A percentile compares a stretch with the other conserved stretches of the same genome.
Conservation (phyloP, 1,140 invertebrate genomes). For the Pinna nobilis region DNA sequence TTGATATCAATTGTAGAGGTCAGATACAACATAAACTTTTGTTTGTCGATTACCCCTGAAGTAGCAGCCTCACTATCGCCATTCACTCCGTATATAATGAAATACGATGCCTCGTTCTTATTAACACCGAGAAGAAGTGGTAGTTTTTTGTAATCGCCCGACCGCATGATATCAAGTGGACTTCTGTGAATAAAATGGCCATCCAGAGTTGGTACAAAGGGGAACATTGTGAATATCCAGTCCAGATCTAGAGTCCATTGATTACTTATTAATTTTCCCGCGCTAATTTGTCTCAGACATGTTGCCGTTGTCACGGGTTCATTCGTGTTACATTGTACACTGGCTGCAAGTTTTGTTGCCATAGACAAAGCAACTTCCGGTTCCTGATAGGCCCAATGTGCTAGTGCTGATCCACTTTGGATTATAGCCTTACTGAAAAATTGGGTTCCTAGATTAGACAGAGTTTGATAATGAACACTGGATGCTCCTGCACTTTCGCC, state of each 20-base stretch:
- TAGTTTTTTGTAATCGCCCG: conserved; percentile 29
- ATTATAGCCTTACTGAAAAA: conserved; percentile 9
- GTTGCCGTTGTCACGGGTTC: conserved; percentile 16
- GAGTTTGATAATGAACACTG: conserved; percentile 44
- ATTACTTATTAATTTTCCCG: not conserved
- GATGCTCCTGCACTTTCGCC: conserved; percentile 54
- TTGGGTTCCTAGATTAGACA: conserved; percentile 30
- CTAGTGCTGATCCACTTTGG: conserved; percentile 45
- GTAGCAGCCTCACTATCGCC: no score
- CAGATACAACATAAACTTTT: no score
- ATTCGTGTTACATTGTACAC: conserved; percentile 21
- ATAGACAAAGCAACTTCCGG: conserved; percentile 18
- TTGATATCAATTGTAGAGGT: no score
- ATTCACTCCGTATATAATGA: no score
- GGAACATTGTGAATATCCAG: not conserved
- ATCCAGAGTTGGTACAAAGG: conserved; percentile 48
- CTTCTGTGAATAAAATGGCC: conserved; percentile 36
- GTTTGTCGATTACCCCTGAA: no score
- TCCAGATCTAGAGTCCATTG: not conserved
- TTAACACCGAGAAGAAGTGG: no score
- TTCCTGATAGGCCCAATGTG: conserved; percentile 42
- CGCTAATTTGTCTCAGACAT: conserved; percentile 30
- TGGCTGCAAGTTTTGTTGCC: conserved; percentile 8
- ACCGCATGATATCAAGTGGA: conserved; percentile 30
- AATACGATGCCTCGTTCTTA: no score